These are phyloP conservation scores for Stichodactyla mertensii DNA, from an alignment of 64 coral and sea anemone species.

Conservation along the genomic window DNA sequence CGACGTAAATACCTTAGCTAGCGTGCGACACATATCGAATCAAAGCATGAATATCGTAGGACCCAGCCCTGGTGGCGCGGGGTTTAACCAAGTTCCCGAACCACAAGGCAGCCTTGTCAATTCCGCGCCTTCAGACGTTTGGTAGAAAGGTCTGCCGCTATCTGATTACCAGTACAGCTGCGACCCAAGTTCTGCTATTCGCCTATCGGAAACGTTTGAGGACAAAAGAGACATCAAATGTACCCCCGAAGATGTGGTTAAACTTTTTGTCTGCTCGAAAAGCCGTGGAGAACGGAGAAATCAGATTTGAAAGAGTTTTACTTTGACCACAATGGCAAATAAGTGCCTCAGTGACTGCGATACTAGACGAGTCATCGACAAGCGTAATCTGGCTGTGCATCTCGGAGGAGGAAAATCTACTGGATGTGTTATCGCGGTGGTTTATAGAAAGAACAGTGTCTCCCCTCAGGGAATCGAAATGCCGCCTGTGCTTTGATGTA, in stretches of 20 bases:
- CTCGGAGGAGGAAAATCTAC: constrained; percentile 16
- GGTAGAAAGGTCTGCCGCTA: constrained; percentile 6
- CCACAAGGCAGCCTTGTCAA: constrained; percentile 14
- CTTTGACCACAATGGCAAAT: neutral
- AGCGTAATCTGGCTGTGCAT: constrained; percentile 2
- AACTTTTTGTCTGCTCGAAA: neutral
- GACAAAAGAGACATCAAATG: neutral
- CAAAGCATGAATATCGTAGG: constrained; percentile 24
- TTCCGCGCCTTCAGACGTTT: neutral
- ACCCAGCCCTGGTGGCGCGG: constrained; percentile 18
- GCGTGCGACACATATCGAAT: neutral
- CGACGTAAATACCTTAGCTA: neutral
- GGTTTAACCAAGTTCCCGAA: constrained; percentile 1
- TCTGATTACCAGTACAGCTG: constrained; percentile 7
- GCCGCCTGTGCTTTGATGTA: constrained; percentile 20
- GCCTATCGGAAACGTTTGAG: neutral
- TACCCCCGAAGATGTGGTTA: constrained; percentile 10
- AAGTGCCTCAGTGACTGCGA: neutral
- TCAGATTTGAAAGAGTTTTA: neutral
- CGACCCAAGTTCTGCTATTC: neutral
- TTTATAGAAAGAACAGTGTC: neutral
- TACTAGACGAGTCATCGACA: neutral
- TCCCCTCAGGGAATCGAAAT: neutral
- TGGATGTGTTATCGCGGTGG: neutral
- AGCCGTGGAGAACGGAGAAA: neutral